Evolutionary conservation across 1,140 invertebrate species (phyloP).

Genomic region (Zaprionus kolodkinae): DNA sequence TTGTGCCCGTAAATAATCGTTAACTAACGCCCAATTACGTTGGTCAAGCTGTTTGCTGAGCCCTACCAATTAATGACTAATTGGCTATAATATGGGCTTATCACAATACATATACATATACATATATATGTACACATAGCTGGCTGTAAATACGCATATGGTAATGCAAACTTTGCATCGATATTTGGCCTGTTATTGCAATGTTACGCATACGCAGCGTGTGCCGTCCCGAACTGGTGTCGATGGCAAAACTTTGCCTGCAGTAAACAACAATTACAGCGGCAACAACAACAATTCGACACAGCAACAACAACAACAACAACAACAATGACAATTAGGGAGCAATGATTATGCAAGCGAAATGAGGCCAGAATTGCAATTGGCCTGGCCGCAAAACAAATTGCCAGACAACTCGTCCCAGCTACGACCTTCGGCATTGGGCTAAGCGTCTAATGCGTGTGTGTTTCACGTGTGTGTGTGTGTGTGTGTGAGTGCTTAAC

Average conservation of each 20-base stretch:
- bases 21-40: constrained; percentile 1
- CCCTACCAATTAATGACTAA: constrained; percentile 25
- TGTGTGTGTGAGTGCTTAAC: not conserved
- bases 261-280: constrained; percentile 55
- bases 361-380: constrained; percentile 53
- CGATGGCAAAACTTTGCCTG: constrained; percentile 32
- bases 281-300: constrained; percentile 45
- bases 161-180: not conserved
- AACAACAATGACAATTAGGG: constrained; percentile 46
- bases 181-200: constrained; percentile 23
- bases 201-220: constrained; percentile 26
- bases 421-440: constrained; percentile 45
- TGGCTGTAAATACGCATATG: not conserved
- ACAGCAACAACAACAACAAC: not conserved
- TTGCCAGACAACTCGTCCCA: constrained; percentile 55
- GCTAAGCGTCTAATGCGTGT: constrained; percentile 40
- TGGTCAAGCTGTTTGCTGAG: constrained; percentile 2
- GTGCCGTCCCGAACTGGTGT: not conserved
- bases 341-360: constrained; percentile 57
- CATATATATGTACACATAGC: not conserved
- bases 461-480: not conserved
- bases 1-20: constrained; percentile 1
- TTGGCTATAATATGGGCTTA: constrained; percentile 9
- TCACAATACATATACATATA: not conserved
- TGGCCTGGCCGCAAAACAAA: constrained; percentile 45